Evolutionary conservation across 2,113 vertebrate genomes (phyloP).

Genomic region (Petaurus breviceps): DNA sequence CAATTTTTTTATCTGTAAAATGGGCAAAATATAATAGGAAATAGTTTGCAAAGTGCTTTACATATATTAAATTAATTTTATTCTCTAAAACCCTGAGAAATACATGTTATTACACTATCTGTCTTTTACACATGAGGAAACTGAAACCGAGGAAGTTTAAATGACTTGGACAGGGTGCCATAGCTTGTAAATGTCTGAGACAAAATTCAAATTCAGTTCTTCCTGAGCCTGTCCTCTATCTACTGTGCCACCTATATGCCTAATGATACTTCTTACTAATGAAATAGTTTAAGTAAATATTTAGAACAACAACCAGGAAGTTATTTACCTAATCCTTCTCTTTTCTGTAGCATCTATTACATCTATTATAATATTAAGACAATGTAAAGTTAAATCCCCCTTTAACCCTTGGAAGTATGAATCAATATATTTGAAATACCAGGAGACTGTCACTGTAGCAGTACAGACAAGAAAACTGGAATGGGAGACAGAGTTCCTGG

Average conservation of each 20-base stretch:
- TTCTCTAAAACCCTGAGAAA: too few relatives aligned
- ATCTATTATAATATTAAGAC: background rate
- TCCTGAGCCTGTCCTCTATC: background rate
- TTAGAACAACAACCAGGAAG: background rate
- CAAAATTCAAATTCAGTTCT: background rate
- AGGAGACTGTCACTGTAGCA: background rate
- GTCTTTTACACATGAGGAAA: background rate
- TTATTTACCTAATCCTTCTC: background rate
- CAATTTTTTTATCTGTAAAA: background rate
- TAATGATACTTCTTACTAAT: background rate
- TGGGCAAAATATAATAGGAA: background rate
- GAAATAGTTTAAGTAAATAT: background rate
- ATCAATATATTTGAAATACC: background rate
- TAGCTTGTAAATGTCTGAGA: background rate
- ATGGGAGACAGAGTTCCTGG: background rate
- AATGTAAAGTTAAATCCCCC: background rate
- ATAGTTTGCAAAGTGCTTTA: background rate
- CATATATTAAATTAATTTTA: background rate
- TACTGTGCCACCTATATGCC: background rate
- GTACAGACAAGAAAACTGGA: background rate
- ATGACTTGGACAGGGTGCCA: background rate
- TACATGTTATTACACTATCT: background rate
- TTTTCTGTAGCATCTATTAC: background rate
- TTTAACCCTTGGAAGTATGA: background rate
- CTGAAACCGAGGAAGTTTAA: background rate